Conservation (phyloP, 2,113 vertebrate genomes). For the Myanophis thanlyinensis region DNA sequence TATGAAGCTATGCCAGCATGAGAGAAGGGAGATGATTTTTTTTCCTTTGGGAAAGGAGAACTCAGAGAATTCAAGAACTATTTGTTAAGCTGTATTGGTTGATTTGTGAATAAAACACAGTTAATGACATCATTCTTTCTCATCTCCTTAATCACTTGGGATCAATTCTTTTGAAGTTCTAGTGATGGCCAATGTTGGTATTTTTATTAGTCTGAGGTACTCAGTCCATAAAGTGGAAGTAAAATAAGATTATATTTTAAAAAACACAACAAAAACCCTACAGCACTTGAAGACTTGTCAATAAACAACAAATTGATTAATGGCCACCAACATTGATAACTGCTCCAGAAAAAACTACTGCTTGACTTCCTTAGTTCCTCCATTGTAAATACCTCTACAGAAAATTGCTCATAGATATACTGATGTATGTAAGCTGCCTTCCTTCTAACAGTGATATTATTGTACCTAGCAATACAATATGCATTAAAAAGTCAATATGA, state of each 20-base stretch:
- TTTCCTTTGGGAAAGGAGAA: not conserved
- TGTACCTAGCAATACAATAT: not conserved
- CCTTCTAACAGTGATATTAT: not conserved
- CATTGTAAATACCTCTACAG: not conserved
- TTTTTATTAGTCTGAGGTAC: constrained; percentile 77
- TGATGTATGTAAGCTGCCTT: constrained; percentile 11
- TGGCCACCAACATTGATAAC: constrained; percentile 13
- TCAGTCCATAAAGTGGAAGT: constrained; percentile 76
- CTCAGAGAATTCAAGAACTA: constrained; percentile 43
- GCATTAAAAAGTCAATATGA: not conserved
- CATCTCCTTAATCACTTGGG: constrained; percentile 42
- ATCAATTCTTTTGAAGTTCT: constrained; percentile 72
- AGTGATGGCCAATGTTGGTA: constrained; percentile 64
- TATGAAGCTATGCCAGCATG: not conserved
- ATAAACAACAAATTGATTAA: constrained; percentile 30
- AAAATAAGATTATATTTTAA: constrained; percentile 71
- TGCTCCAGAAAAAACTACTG: constrained; percentile 1
- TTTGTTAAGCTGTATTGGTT: constrained; percentile 67
- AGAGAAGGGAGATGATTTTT: not conserved
- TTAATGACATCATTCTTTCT: constrained; percentile 51
- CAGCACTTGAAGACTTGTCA: constrained; percentile 53
- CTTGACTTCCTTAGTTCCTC: constrained; percentile 34
- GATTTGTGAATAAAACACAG: constrained; percentile 61
- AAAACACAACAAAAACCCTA: constrained; percentile 61
- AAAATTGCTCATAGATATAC: not conserved